Evolutionary conservation across 1,140 invertebrate species (phyloP), one percentile per base, ranked within the genome.

Genomic region (Drosophila nikananu): DNA sequence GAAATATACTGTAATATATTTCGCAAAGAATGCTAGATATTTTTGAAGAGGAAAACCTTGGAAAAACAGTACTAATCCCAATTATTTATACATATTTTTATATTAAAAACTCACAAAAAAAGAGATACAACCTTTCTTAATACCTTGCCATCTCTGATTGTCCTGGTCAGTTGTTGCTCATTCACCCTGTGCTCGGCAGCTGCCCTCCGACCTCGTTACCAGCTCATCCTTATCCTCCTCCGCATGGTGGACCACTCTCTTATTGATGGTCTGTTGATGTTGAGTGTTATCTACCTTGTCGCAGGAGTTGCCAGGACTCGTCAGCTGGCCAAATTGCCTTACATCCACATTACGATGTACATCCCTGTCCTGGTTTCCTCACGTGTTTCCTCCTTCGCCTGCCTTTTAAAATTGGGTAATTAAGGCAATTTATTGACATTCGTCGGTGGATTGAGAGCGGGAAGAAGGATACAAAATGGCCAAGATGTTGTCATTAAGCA

Each of bases 231-330:
- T 2, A 44, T 52, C 48, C 21, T 35, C 27, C 41, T 46, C 39
- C 48, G 27, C 17, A 49, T 58, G 13, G 27, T n/a, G 42, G 19
- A 17, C 37, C 46, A 59, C 59, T 79, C 76, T 49, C 76, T 75
- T 87, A 89, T 89, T 87, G 84, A 87, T 87, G 77, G 84, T 70
- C 84, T 89, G 84, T 87, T 87, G 84, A 87, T 89, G 73, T 62
- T 81, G 83, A 87, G 83, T 89, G 80, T 89, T 87, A 87, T 87
- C 83, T 87, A 83, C 80, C 83, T 80, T 89, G 83, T 83, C 80
- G 66, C 60, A 81, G 65, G 59, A 81, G 72, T 59, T 60, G 72
- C 77, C 65, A 66, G 44, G 46, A 75, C 41, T 23, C 68, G 72
- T 62, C 76, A 64, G 49, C 66, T 51, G 64, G 37, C 80, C 83